Conservation (phyloP, 2,888 invertebrate species). For the Apodemia zela region DNA sequence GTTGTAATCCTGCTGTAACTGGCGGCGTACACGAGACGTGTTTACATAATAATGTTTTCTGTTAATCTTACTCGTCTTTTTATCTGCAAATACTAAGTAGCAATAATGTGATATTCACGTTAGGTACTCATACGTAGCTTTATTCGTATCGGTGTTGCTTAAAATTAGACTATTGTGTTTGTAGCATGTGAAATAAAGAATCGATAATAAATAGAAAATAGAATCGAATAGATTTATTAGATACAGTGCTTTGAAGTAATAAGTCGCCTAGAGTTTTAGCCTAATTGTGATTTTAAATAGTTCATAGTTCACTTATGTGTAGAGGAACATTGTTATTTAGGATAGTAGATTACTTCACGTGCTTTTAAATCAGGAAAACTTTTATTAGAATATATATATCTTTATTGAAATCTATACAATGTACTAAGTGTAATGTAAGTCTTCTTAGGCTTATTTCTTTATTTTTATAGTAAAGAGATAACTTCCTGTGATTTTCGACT, state of each 20-base stretch:
- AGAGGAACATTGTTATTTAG: conserved; percentile 17
- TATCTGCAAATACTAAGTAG: conserved; percentile 51
- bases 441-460: conserved; percentile 48
- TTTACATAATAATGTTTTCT: conserved; percentile 46
- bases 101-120: conserved; percentile 71
- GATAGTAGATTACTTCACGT: conserved; percentile 20
- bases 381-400: conserved; percentile 10
- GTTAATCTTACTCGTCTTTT: conserved; percentile 34
- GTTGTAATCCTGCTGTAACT: neutral
- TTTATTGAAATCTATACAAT: conserved; percentile 45
- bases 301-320: conserved; percentile 20
- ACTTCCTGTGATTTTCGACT: conserved; percentile 76
- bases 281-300: conserved; percentile 39
- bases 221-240: conserved; percentile 27
- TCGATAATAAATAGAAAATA: conserved; percentile 32
- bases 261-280: conserved; percentile 58
- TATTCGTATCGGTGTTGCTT: conserved; percentile 41
- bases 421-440: conserved; percentile 32
- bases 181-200: conserved; percentile 30
- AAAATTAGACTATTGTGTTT: conserved; percentile 27
- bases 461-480: conserved; percentile 60
- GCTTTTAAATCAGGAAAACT: conserved; percentile 18
- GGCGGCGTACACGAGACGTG: conserved; percentile 11
- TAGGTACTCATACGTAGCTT: conserved; percentile 45
- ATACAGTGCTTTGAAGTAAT: conserved; percentile 43